phyloP scores from a whole-genome alignment of 2,797 vertebrate genomes.

The Leptoclinus maculatus region DNA sequence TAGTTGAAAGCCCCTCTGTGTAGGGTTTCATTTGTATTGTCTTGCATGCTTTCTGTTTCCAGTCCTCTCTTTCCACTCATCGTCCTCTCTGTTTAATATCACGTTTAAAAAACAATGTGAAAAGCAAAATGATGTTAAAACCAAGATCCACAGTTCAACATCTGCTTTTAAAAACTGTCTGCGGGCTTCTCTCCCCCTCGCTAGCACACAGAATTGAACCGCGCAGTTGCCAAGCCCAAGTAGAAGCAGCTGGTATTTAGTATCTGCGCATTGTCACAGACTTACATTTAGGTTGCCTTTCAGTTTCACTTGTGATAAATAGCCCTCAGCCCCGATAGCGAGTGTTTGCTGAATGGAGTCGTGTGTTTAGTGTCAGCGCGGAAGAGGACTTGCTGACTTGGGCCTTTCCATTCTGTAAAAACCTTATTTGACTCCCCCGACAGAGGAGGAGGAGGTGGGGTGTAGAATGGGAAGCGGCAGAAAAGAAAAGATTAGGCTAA shows the following conservation, averaged over 20 bases:
- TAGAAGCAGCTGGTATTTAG: conserved; percentile 67
- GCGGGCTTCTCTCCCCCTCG: conserved; percentile 16
- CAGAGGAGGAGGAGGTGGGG: conserved; percentile 52
- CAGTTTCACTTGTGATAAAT: conserved; percentile 74
- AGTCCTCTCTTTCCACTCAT: neutral
- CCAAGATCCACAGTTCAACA: conserved; percentile 44
- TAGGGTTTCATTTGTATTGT: neutral
- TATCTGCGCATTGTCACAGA: conserved; percentile 72
- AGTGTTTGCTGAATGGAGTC: conserved; percentile 74
- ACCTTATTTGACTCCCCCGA: conserved; percentile 81
- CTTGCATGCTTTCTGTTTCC: neutral
- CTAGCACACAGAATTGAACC: conserved; percentile 58
- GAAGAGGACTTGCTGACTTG: conserved; percentile 84
- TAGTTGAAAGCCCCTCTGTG: neutral
- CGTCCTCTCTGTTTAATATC: neutral
- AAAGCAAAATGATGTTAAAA: conserved; percentile 31
- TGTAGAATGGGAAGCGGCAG: conserved; percentile 36
- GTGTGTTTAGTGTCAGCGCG: conserved; percentile 82
- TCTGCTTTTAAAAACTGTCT: conserved; percentile 55
- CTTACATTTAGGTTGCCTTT: conserved; percentile 75
- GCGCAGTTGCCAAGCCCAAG: conserved; percentile 49
- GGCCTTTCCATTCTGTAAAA: conserved; percentile 82
- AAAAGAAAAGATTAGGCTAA: conserved; percentile 79
- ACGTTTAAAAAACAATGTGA: conserved; percentile 14
- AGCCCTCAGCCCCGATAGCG: conserved; percentile 75